A percentile compares a stretch with the other conserved stretches of the same genome.
Conservation (phyloP, 2,888 invertebrate genomes). For the Maniola hyperantus region DNA sequence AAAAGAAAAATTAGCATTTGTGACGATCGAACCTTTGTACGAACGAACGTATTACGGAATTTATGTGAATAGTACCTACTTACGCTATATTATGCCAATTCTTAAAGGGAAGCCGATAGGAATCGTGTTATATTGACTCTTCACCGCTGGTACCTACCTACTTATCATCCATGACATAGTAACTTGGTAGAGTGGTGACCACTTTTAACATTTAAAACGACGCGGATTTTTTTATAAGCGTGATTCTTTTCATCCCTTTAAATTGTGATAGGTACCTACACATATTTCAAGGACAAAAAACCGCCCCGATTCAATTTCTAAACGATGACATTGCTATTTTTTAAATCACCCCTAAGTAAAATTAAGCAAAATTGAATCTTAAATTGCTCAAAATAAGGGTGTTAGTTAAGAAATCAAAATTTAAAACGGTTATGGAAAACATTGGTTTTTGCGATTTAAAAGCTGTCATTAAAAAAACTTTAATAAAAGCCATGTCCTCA, state of each 20-base stretch:
- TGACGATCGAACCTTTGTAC: too few relatives aligned
- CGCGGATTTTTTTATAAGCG: not conserved
- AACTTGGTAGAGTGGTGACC: too few relatives aligned
- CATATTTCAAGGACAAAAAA: constrained; percentile 32
- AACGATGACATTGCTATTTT: constrained; percentile 38
- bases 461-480: constrained; percentile 31
- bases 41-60: too few relatives aligned
- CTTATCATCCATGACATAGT: too few relatives aligned
- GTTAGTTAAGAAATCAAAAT: not conserved
- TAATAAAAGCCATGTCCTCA: constrained; percentile 19
- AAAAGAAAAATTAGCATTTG: too few relatives aligned
- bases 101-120: too few relatives aligned
- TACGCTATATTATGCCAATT: too few relatives aligned
- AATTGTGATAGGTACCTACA: constrained; percentile 32
- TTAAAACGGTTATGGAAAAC: constrained; percentile 4
- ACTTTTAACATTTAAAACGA: not conserved
- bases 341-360: constrained; percentile 10
- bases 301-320: constrained; percentile 34
- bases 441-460: constrained; percentile 24
- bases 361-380: constrained; percentile 9
- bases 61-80: too few relatives aligned
- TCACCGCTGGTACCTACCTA: too few relatives aligned
- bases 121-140: too few relatives aligned
- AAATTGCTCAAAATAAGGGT: not conserved
- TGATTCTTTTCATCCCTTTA: constrained; percentile 18